Conservation (phyloP, 2,113 vertebrate genomes). For the Hepsetus odoe region DNA sequence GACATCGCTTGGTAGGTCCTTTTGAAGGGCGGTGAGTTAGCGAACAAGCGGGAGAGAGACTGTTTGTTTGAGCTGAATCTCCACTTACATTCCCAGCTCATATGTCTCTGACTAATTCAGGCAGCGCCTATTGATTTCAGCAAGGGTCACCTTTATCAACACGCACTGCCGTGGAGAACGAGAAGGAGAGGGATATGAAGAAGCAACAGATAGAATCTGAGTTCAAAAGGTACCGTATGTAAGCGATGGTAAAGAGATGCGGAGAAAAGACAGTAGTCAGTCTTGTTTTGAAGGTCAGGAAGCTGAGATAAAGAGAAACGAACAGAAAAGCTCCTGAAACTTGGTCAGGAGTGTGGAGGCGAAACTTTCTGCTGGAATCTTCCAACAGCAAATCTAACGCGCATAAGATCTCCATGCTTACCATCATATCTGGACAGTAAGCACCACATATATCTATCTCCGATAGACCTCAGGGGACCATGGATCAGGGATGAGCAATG, state of each 20-base stretch:
- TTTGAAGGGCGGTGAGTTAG: neutral
- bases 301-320: neutral
- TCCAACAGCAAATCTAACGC: neutral
- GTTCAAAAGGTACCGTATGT: neutral
- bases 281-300: neutral
- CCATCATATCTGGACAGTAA: too few relatives aligned
- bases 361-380: neutral
- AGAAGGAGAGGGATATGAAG: slow-evolving; percentile 4
- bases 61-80: slow-evolving; percentile 46
- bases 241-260: neutral
- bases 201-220: neutral
- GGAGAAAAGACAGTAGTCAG: neutral
- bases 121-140: slow-evolving; percentile 53
- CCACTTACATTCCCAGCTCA: slow-evolving; percentile 51
- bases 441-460: neutral
- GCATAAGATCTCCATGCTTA: neutral
- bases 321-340: neutral
- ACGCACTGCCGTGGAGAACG: slow-evolving; percentile 12
- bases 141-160: slow-evolving; percentile 46
- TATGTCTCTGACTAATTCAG: slow-evolving; percentile 61
- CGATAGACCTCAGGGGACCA: neutral
- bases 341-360: neutral
- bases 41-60: neutral
- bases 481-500: slow-evolving; percentile 3
- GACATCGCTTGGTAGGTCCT: slow-evolving; percentile 1